Evolutionary conservation across 2,113 vertebrate genomes (phyloP), one percentile per base, ranked within the genome.

Genomic region (Lophochroa leadbeateri): DNA sequence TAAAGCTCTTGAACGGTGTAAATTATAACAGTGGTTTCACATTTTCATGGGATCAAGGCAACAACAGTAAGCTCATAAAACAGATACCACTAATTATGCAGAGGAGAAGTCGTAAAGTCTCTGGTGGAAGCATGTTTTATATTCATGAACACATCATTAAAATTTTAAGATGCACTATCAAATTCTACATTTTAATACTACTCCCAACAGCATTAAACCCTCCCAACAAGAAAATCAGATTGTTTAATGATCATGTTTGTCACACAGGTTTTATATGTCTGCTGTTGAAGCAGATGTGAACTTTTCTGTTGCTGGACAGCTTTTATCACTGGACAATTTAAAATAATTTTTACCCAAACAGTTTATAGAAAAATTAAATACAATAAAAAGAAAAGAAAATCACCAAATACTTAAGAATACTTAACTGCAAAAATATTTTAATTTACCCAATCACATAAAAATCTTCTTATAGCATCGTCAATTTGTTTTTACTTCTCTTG

Each of bases 91-190:
- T 98, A 98, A 98, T 98, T 98, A 98, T 98, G 97, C 97, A 98
- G 98, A 98, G 96, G 95, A 98, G 98, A 98, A 98, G 98, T 96
- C 98, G 98, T 98, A 98, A 98, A 98, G 97, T 97, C 94, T 94
- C 97, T 96, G 83, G 97, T 98, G 97, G 97, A 97, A 97, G 97
- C 97, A 98, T 98, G 98, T 97, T 98, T 98, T 98, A 97, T 98
- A 98, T 98, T 98, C 97, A 97, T 98, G 98, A 97, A 98, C 98
- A 98, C 98, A 96, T 98, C 98, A 98, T 98, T 98, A 98, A 98
- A 98, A 98, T 97, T 98, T 98, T 98, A 98, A 98, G 98, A 98
- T 88, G 76, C 95, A 81, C 98, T 98, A 98, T 98, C 98, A 98
- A 98, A 98, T 98, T 98, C 98, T 98, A 97, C 97, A 94, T 98